A percentile compares a stretch with the other conserved stretches of the same genome.
phyloP scores from a whole-genome alignment of 2,797 vertebrate genomes.

The Dromococcyx pavoninus region DNA sequence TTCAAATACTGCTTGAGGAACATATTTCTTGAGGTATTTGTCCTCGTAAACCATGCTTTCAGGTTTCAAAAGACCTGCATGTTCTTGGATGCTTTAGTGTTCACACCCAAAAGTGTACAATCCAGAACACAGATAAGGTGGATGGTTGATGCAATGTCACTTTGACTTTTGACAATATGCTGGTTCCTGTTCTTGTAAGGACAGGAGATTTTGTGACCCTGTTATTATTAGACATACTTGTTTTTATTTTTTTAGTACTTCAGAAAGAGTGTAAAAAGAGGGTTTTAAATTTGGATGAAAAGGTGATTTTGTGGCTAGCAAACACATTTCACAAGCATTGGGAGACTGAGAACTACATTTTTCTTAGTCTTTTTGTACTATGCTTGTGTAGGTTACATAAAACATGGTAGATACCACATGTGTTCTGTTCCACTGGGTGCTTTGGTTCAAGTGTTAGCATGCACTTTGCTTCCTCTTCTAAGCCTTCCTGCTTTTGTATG shows the following conservation, averaged over 20 bases:
- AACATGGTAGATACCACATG: neutral
- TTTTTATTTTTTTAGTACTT: neutral
- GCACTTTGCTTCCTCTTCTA: neutral
- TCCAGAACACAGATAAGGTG: slow-evolving; percentile 9
- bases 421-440: neutral
- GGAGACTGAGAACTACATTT: neutral
- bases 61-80: neutral
- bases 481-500: neutral
- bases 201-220: neutral
- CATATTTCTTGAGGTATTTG: neutral
- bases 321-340: neutral
- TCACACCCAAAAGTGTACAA: slow-evolving; percentile 1
- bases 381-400: neutral
- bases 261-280: neutral
- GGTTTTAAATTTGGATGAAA: neutral
- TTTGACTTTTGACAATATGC: neutral
- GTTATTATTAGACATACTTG: neutral
- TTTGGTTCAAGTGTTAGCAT: neutral
- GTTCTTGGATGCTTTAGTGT: neutral
- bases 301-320: neutral
- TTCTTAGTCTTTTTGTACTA: neutral
- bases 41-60: neutral
- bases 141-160: neutral
- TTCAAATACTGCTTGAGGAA: neutral
- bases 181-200: neutral